phyloP scores from a whole-genome alignment of 2,797 vertebrate species.

The Mormyrops boulengeri region DNA sequence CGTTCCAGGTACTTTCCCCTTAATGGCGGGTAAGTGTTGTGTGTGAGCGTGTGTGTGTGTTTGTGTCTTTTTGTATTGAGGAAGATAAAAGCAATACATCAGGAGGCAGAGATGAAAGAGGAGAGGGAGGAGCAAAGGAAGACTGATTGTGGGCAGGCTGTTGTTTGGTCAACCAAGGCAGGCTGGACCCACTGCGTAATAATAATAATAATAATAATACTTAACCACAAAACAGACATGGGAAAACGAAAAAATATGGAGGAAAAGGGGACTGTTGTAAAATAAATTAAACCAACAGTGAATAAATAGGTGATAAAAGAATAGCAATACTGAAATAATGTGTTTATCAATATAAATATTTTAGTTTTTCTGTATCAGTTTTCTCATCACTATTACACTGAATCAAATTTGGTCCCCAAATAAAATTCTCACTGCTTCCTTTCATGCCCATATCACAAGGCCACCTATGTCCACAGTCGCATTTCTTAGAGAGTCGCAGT shows the following conservation, averaged over 20 bases:
- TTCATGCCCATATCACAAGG: no score
- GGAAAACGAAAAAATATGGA: not conserved
- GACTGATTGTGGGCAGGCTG: not conserved
- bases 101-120: not conserved
- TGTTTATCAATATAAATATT: not conserved
- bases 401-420: not conserved
- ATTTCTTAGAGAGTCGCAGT: no score
- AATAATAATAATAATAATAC: no score
- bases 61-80: not conserved
- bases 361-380: not conserved
- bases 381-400: not conserved
- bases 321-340: not conserved
- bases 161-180: not conserved
- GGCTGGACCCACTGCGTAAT: not conserved
- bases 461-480: no score
- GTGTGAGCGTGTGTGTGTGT: not conserved
- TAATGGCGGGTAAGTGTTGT: not conserved
- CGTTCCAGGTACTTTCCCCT: not conserved
- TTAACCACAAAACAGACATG: not conserved
- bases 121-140: not conserved
- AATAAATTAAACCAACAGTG: not conserved
- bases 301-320: not conserved
- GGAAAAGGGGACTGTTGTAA: not conserved
- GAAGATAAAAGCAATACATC: not conserved
- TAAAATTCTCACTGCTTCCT: no score